Conservation (phyloP, 2,797 vertebrate species). For the Hoplostethus atlanticus region DNA sequence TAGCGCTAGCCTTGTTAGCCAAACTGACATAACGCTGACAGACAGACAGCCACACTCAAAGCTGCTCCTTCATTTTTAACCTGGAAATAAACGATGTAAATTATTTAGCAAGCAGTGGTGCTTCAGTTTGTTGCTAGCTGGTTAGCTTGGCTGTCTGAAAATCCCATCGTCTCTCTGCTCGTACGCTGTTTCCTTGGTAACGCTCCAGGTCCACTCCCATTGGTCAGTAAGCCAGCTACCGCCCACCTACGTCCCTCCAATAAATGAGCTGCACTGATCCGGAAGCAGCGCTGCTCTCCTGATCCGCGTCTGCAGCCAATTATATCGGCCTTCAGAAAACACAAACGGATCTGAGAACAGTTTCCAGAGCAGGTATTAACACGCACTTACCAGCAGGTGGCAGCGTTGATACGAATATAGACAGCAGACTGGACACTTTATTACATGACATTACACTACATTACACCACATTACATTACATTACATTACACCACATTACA, state of each 20-base stretch:
- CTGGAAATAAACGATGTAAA: background rate
- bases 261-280: no score
- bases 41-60: background rate
- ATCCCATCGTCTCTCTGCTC: slow-evolving; percentile 7
- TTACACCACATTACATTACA: no score
- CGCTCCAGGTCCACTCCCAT: slow-evolving; percentile 44
- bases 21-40: background rate
- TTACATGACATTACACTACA: no score
- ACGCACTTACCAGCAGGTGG: background rate
- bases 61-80: background rate
- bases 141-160: slow-evolving; percentile 22
- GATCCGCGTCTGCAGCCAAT: no score
- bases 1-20: background rate
- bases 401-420: background rate
- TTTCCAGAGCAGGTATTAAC: background rate
- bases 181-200: slow-evolving; percentile 75
- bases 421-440: no score
- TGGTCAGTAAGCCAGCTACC: slow-evolving; percentile 34
- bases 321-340: no score
- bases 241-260: background rate
- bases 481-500: no score
- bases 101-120: background rate
- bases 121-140: background rate
- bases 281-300: no score
- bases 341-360: background rate